phyloP scores from a whole-genome alignment of 2,888 invertebrate genomes.

The Drosophila borealis region DNA sequence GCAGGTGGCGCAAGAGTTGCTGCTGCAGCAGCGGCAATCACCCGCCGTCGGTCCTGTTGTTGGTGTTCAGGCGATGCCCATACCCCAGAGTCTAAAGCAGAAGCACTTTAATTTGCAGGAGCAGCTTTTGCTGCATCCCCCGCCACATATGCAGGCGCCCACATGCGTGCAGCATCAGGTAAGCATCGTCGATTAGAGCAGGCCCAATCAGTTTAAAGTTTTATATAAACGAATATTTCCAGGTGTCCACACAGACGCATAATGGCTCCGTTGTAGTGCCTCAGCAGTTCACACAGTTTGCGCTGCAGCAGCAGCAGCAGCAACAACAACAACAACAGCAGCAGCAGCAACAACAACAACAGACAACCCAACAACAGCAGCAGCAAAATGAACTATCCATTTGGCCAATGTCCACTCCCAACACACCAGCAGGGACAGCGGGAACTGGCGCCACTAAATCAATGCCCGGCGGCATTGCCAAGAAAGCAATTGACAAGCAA shows the following conservation, averaged over 20 bases:
- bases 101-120: conserved; percentile 76
- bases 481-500: conserved; percentile 84
- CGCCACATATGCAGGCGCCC: conserved; percentile 82
- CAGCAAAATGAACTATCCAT: conserved; percentile 70
- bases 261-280: conserved; percentile 83
- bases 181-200: background rate
- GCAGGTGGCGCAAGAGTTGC: conserved; percentile 82
- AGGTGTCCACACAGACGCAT: conserved; percentile 88
- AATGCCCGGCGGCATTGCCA: conserved; percentile 83
- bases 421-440: conserved; percentile 53
- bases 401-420: conserved; percentile 71
- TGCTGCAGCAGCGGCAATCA: conserved; percentile 82
- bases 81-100: conserved; percentile 78
- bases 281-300: conserved; percentile 71
- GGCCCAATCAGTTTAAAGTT: background rate
- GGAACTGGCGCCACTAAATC: conserved; percentile 62
- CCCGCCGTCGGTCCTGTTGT: conserved; percentile 61
- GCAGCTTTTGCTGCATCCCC: conserved; percentile 75
- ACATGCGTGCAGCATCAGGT: conserved; percentile 80
- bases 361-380: conserved; percentile 61
- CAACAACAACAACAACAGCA: conserved; percentile 60
- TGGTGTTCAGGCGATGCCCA: conserved; percentile 67
- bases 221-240: conserved; percentile 1
- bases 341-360: conserved; percentile 65
- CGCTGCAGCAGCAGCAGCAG: conserved; percentile 64